These are phyloP conservation scores for Pseudobourletiella spinata DNA, from an alignment of 1,140 invertebrate species.

Conservation along the genomic window DNA sequence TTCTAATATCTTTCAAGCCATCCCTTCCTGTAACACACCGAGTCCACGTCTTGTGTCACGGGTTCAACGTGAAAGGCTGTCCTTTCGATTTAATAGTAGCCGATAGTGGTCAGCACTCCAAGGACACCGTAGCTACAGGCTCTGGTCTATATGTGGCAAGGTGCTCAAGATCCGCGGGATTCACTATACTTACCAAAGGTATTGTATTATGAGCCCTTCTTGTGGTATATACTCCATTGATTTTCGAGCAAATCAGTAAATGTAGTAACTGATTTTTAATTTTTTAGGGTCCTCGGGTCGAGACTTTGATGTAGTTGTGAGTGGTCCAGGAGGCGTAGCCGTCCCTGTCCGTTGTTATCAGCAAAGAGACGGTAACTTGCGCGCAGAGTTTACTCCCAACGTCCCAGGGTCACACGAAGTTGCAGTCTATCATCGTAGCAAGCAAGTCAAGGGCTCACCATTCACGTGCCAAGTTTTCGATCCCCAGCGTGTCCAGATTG, in stretches of 20 bases:
- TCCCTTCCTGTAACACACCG: constrained; percentile 68
- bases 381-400: constrained; percentile 84
- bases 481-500: constrained; percentile 47
- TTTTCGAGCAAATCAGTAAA: too few species aligned
- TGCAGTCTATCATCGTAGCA: constrained; percentile 84
- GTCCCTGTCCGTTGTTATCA: constrained; percentile 90
- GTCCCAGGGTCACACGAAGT: constrained; percentile 58
- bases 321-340: constrained; percentile 77
- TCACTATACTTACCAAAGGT: constrained; percentile 33
- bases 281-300: constrained; percentile 68
- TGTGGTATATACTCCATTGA: too few species aligned
- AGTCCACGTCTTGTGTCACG: constrained; percentile 68
- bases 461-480: constrained; percentile 94
- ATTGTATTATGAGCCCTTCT: too few species aligned
- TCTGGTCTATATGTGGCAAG: constrained; percentile 28
- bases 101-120: constrained; percentile 39
- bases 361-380: constrained; percentile 83
- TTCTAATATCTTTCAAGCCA: constrained; percentile 75
- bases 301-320: constrained; percentile 82
- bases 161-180: constrained; percentile 30
- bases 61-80: constrained; percentile 53
- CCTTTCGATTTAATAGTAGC: constrained; percentile 38
- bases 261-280: too few species aligned
- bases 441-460: constrained; percentile 86
- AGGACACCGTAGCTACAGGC: constrained; percentile 37